Evolutionary conservation across 2,113 vertebrate genomes (phyloP), one percentile per base, ranked within the genome.

Genomic region (Chloropsis cyanopogon): DNA sequence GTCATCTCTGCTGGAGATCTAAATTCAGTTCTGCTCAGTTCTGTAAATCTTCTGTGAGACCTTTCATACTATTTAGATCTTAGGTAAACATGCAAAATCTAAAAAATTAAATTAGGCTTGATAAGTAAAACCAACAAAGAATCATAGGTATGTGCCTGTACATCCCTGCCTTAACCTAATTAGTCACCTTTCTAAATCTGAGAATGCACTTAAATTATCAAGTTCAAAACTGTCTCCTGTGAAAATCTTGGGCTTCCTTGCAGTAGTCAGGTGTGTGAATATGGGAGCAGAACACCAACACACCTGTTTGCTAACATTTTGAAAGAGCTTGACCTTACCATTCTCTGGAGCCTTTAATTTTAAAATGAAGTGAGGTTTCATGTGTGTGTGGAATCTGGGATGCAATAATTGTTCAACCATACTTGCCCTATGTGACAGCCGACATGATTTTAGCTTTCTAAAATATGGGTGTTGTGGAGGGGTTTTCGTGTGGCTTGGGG

Each of bases 341-440:
- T 77, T 78, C 37, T 49, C 7, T 46, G 11, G n/a, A 61, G 29
- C 57, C 42, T 70, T 81, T 49, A 49, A 69, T 76, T 86, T 80
- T 78, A 82, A 79, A 75, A 59, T 22, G 28, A 56, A 87, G 23
- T 61, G 14, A 78, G 8, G 1, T 60, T 91, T 89, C n/a, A 10
- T 25, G 19, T 73, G 2, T 47, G 4, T 60, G 26, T 82, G 57
- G 17, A 41, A 20, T 76, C 21, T 79, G 60, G 64, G 52, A 35
- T 68, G 14, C 17, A 68, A 3, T 47, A 56, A 31, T 39, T 63
- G 11, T 68, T 64, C 21, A 56, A 6, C 61, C 31, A 19, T 52
- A 28, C 16, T 94, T 2, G 1, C 8, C 25, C 6, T 82, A 5
- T 0, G 0, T 82, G 70, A 65, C 49, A 85, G 12, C 37, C 41